Conservation (phyloP, 2,888 invertebrate species). For the Acrobasis consociella region DNA sequence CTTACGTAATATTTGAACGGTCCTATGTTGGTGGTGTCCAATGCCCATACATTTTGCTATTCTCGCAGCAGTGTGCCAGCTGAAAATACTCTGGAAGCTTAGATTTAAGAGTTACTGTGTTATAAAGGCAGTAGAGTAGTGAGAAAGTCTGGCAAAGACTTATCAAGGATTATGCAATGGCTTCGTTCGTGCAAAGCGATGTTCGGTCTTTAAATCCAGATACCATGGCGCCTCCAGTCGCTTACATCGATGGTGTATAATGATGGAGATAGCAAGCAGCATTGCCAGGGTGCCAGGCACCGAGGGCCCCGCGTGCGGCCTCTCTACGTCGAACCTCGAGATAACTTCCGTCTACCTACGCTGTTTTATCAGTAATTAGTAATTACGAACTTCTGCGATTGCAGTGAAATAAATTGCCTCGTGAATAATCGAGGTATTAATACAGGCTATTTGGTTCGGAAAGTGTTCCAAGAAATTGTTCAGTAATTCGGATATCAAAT, state of each 20-base stretch:
- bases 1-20: too few relatives aligned
- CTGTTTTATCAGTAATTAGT: conserved; percentile 14
- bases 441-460: conserved; percentile 7
- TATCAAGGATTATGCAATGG: not conserved
- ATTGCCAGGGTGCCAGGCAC: conserved; percentile 35
- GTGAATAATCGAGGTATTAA: not conserved
- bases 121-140: not conserved
- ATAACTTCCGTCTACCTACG: conserved; percentile 26
- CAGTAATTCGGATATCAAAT: not conserved
- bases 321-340: conserved; percentile 37
- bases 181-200: not conserved
- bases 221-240: conserved; percentile 6
- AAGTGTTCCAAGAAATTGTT: conserved; percentile 3
- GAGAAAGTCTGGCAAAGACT: not conserved
- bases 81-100: too few relatives aligned
- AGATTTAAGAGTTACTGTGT: not conserved
- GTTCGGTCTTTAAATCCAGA: conserved; percentile 1
- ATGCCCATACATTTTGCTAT: too few relatives aligned
- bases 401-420: conserved; percentile 10
- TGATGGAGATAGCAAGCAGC: conserved; percentile 30
- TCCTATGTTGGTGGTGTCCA: too few relatives aligned
- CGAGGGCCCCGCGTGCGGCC: conserved; percentile 32
- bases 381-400: conserved; percentile 7
- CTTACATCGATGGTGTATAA: conserved; percentile 10
- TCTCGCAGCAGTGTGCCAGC: too few relatives aligned